These are phyloP conservation scores for Cyclopterus lumpus DNA, from an alignment of 2,797 vertebrate genomes.

Conservation along the genomic window DNA sequence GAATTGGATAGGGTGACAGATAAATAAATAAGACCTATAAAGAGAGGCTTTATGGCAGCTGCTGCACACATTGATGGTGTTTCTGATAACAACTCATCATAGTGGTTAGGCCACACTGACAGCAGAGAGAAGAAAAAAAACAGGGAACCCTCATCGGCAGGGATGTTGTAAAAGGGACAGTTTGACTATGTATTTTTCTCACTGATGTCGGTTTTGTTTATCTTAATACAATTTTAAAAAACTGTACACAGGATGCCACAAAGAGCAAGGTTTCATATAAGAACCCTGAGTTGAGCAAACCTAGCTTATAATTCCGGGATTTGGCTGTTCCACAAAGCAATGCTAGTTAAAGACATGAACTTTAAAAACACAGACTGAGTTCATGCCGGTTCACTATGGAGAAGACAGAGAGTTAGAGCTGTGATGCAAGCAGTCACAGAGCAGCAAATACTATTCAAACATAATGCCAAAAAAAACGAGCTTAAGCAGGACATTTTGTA, in stretches of 20 bases:
- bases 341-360: neutral
- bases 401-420: neutral
- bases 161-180: slow-evolving; percentile 44
- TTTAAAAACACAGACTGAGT: neutral
- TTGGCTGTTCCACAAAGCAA: neutral
- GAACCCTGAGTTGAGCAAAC: neutral
- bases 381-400: neutral
- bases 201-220: slow-evolving; percentile 35
- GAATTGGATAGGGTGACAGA: slow-evolving; percentile 48
- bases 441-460: slow-evolving; percentile 9
- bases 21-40: slow-evolving; percentile 67
- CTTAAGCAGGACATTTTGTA: neutral
- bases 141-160: slow-evolving; percentile 2
- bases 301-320: neutral
- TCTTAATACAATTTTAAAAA: slow-evolving; percentile 9
- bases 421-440: neutral
- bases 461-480: neutral
- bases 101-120: slow-evolving; percentile 51
- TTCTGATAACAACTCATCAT: slow-evolving; percentile 70
- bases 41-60: slow-evolving; percentile 66
- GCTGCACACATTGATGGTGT: slow-evolving; percentile 64
- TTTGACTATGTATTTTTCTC: slow-evolving; percentile 36
- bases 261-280: neutral
- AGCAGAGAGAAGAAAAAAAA: slow-evolving; percentile 10
- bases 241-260: slow-evolving; percentile 5